Evolutionary conservation across 2,888 invertebrate genomes (phyloP).

Genomic region (Plagodis pulveraria): DNA sequence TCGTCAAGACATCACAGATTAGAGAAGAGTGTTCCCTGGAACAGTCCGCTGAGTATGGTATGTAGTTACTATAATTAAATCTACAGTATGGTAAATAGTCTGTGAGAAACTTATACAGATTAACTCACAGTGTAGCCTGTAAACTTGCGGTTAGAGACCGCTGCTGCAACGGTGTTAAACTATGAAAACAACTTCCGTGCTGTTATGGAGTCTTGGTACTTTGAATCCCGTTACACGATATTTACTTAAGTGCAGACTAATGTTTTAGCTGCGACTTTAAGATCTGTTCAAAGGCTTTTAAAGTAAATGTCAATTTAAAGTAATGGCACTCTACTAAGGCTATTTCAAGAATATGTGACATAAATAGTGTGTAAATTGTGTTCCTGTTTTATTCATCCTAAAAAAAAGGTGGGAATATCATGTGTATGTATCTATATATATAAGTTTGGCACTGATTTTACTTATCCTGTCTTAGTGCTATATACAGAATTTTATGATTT

Average conservation of each 20-base stretch:
- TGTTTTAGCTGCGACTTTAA: too few species aligned
- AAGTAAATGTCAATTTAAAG: too few species aligned
- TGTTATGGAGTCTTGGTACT: slow-evolving; percentile 34
- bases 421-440: too few species aligned
- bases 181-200: slow-evolving; percentile 30
- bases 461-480: too few species aligned
- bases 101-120: slow-evolving; percentile 5
- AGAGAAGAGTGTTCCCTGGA: not conserved
- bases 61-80: not conserved
- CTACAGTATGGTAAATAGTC: not conserved
- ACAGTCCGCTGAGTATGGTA: not conserved
- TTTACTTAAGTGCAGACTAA: not conserved
- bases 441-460: too few species aligned
- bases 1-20: slow-evolving; percentile 9
- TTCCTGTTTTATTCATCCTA: too few species aligned
- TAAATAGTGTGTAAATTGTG: too few species aligned
- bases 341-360: too few species aligned
- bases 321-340: too few species aligned
- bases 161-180: slow-evolving; percentile 28
- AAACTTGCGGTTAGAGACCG: slow-evolving; percentile 35
- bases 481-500: too few species aligned
- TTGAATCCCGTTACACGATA: slow-evolving; percentile 28
- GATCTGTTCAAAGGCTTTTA: too few species aligned
- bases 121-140: slow-evolving; percentile 15
- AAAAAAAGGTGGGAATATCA: too few species aligned